Percentiles rank a stretch among this genome's conserved stretches.
Evolutionary conservation across 1,140 invertebrate species (phyloP).

Genomic region (Magallana gigas): DNA sequence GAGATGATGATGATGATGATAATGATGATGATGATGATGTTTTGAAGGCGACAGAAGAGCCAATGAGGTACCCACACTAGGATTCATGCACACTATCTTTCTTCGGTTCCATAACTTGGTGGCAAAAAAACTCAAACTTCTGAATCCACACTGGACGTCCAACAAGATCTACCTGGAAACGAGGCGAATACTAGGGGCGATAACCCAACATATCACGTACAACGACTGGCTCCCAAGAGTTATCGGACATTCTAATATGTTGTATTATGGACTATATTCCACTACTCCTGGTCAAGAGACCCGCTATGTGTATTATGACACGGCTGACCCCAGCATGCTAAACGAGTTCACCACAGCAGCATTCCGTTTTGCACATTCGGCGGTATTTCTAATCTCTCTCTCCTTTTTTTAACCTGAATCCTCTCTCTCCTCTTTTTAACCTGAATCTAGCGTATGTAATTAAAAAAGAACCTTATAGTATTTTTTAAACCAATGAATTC

Average conservation of each 20-base stretch:
- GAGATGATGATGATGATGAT: no score
- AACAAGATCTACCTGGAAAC: slow-evolving; percentile 90
- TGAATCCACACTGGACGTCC: slow-evolving; percentile 93
- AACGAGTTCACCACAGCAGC: slow-evolving; percentile 85
- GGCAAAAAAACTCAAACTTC: slow-evolving; percentile 85
- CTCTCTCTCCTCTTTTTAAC: no score
- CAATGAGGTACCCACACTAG: slow-evolving; percentile 83
- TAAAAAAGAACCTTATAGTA: no score
- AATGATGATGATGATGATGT: neutral
- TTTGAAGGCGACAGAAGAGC: slow-evolving; percentile 83
- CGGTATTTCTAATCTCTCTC: neutral
- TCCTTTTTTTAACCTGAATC: no score
- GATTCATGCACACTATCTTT: slow-evolving; percentile 97
- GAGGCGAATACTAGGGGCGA: slow-evolving; percentile 95
- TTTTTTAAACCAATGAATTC: no score
- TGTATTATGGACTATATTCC: slow-evolving; percentile 85
- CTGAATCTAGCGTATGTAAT: no score
- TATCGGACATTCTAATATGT: slow-evolving; percentile 81
- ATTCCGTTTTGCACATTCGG: slow-evolving; percentile 78
- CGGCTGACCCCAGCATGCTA: slow-evolving; percentile 87
- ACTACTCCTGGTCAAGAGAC: neutral
- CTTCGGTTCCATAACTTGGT: slow-evolving; percentile 96
- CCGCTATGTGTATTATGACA: slow-evolving; percentile 84
- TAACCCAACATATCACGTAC: slow-evolving; percentile 97
- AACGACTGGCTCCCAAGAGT: slow-evolving; percentile 93